Percentiles rank a stretch among this genome's conserved stretches.
phyloP scores from a whole-genome alignment of 2,113 vertebrate genomes.

The Mionectes macconnelli region DNA sequence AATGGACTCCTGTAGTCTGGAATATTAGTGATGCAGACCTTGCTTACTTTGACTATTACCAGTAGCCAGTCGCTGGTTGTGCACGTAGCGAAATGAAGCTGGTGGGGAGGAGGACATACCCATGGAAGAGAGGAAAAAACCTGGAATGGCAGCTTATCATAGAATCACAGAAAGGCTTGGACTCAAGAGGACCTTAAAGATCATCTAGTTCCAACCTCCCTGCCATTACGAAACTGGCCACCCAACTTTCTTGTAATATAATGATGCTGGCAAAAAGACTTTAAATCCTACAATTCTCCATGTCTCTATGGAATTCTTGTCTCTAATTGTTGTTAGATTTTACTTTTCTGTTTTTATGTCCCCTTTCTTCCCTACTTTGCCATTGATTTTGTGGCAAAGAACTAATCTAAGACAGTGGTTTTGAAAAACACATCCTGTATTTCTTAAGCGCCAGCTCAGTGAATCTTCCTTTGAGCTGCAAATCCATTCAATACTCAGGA shows the following conservation, averaged over 20 bases:
- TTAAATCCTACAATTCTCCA: not conserved
- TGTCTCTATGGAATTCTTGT: not conserved
- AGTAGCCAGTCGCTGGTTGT: not conserved
- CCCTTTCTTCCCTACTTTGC: not conserved
- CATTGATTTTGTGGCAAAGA: not conserved
- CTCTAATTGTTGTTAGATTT: not conserved
- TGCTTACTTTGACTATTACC: not conserved
- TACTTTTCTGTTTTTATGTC: not conserved
- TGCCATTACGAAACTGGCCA: conserved; percentile 5
- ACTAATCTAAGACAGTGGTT: not conserved
- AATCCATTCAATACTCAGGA: not conserved
- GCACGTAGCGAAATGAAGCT: accelerated
- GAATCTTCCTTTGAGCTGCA: not conserved
- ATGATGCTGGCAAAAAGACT: not conserved
- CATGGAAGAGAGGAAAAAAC: not conserved
- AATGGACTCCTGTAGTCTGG: not conserved
- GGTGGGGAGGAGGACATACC: not conserved
- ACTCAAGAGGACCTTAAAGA: not conserved
- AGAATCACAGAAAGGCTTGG: not conserved
- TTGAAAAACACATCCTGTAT: not conserved
- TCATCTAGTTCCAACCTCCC: not conserved
- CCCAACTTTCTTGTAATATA: not conserved
- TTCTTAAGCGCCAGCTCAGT: not conserved
- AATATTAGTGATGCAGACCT: not conserved
- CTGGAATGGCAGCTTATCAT: not conserved